Evolutionary conservation across 2,797 vertebrate species (phyloP), one percentile per base, ranked within the genome.

Genomic region (Streptopelia turtur): DNA sequence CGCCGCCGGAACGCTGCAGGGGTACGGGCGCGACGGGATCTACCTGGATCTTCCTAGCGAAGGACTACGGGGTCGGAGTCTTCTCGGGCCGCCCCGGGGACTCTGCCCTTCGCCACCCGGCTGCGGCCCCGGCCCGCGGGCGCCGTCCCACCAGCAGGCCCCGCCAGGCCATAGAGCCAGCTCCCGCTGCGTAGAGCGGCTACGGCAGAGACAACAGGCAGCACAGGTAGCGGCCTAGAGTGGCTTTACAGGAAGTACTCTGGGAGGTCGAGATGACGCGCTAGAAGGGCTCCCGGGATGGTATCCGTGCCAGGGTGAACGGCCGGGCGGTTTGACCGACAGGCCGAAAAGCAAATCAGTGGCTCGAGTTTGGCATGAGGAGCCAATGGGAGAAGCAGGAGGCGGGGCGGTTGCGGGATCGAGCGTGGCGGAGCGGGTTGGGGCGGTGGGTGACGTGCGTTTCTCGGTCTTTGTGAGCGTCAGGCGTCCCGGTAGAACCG

Each of bases 401-500:
- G 55, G 71, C 2, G 79, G 63, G 61, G 12, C 20, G 3, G 11
- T 4, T 2, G 3, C 2, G 1, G 13, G 6, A 7, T 9, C 1
- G 5, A 7, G 31, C 0, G 30, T 6, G 6, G 35, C 28, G 25
- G 14, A 23, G n/a, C 1, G 14, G 69, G 25, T 5, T 5, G 28
- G 10, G 45, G 60, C 2, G 1, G 13, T 1, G 35, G 47, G 3
- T 0, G 1, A 10, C 3, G 16, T 9, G 3, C 2, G 4, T 0
- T 0, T n/a, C 0, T 1, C 1, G 1, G 28, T 14, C 2, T 0
- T 2, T 3, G 8, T 1, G 35, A 4, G 25, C 1, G 5, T 5
- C 0, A 0, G 10, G 13, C 1, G 13, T 5, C 1, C 2, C 6
- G 5, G 3, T 5, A 16, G 10, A 5, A 1, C 3, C 0, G 0